Conservation (phyloP, 2,797 vertebrate genomes). For the Emydoidea blandingii region DNA sequence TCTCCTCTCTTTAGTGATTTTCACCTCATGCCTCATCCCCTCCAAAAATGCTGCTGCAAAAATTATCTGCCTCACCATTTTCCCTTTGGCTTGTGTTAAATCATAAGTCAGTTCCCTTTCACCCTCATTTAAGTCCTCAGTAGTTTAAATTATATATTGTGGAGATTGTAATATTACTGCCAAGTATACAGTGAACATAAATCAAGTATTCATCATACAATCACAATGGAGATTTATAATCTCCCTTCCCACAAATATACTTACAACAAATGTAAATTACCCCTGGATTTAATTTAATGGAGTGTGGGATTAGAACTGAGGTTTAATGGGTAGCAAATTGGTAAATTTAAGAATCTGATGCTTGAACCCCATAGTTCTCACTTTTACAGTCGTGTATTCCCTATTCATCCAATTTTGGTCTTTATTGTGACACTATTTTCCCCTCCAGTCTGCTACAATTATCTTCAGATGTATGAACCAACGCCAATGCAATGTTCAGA, state of each 20-base stretch:
- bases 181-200: slow-evolving; percentile 42
- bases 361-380: not conserved
- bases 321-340: not conserved
- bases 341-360: not conserved
- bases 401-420: not conserved
- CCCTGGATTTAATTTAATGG: not conserved
- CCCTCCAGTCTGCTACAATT: not conserved
- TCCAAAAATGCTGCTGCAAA: not conserved
- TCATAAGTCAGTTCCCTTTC: slow-evolving; percentile 57
- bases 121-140: slow-evolving; percentile 31
- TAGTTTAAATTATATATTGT: slow-evolving; percentile 28
- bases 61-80: not conserved
- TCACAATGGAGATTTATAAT: not conserved
- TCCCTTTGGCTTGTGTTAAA: slow-evolving; percentile 38
- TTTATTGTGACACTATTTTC: not conserved
- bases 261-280: slow-evolving; percentile 6
- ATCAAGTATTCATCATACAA: slow-evolving; percentile 43
- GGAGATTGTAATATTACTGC: slow-evolving; percentile 37
- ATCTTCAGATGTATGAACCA: not conserved
- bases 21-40: not conserved
- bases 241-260: not conserved
- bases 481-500: not conserved
- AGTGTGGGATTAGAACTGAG: not conserved
- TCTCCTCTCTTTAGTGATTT: not conserved
- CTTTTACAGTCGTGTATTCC: not conserved